phyloP scores from a whole-genome alignment of 2,888 invertebrate genomes.

The Drosophila leonis region DNA sequence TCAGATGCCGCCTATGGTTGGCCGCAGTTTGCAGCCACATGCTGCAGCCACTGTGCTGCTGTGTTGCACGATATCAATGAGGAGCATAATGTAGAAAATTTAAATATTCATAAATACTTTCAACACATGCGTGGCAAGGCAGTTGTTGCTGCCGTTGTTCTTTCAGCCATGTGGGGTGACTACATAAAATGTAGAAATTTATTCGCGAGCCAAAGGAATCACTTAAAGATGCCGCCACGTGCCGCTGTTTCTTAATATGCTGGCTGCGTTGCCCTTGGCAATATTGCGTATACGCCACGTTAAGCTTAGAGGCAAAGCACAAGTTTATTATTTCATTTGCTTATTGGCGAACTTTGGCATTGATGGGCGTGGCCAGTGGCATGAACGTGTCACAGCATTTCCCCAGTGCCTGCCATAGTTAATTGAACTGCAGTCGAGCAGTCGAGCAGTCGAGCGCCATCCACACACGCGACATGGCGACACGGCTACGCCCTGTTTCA shows the following conservation, averaged over 20 bases:
- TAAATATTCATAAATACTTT: slow-evolving; percentile 63
- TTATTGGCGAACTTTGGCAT: slow-evolving; percentile 34
- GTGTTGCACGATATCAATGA: slow-evolving; percentile 40
- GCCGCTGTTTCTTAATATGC: slow-evolving; percentile 16
- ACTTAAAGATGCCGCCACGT: slow-evolving; percentile 50
- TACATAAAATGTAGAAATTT: slow-evolving; percentile 47
- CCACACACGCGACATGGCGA: not conserved
- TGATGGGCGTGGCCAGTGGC: slow-evolving; percentile 36
- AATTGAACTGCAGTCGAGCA: slow-evolving; percentile 49
- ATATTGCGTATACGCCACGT: slow-evolving; percentile 56
- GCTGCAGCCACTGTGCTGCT: slow-evolving; percentile 33
- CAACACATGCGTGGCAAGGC: slow-evolving; percentile 53
- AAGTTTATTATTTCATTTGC: slow-evolving; percentile 57
- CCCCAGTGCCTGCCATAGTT: slow-evolving; percentile 26
- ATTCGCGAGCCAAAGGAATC: slow-evolving; percentile 39
- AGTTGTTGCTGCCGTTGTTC: slow-evolving; percentile 6
- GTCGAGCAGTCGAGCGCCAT: not conserved
- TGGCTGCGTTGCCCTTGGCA: slow-evolving; percentile 14
- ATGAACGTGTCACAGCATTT: slow-evolving; percentile 31
- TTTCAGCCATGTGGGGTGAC: slow-evolving; percentile 17
- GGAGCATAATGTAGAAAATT: slow-evolving; percentile 24
- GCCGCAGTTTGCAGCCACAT: not conserved
- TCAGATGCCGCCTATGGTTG: not conserved
- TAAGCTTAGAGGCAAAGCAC: slow-evolving; percentile 14
- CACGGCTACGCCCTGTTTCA: slow-evolving; percentile 19